These are phyloP conservation scores for Poeciliopsis prolifica DNA, from an alignment of 2,113 vertebrate species.

Conservation along the genomic window DNA sequence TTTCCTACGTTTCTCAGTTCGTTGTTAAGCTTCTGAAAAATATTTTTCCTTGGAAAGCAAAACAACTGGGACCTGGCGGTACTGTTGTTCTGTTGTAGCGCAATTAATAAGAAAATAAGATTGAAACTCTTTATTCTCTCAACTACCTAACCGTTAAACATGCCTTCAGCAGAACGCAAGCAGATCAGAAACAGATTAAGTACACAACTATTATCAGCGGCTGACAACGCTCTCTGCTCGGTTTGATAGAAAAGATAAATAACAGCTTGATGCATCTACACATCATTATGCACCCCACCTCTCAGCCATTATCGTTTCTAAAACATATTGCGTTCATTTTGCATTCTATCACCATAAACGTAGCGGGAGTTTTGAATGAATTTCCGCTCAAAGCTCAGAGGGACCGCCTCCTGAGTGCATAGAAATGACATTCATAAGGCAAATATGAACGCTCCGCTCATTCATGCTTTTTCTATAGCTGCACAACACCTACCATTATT, in stretches of 20 bases:
- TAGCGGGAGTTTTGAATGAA: slow-evolving; percentile 5
- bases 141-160: not conserved
- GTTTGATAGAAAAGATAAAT: slow-evolving; percentile 28
- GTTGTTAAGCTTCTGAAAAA: not conserved
- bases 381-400: slow-evolving; percentile 24
- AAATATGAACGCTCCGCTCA: slow-evolving; percentile 44
- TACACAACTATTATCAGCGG: slow-evolving; percentile 7
- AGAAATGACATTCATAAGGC: slow-evolving; percentile 22
- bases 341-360: slow-evolving; percentile 2
- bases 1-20: not conserved
- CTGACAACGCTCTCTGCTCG: slow-evolving; percentile 24
- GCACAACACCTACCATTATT: slow-evolving; percentile 47
- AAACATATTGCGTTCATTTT: slow-evolving; percentile 10
- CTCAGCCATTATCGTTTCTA: slow-evolving; percentile 11
- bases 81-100: not conserved
- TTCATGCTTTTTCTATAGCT: slow-evolving; percentile 37
- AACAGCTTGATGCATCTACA: slow-evolving; percentile 17
- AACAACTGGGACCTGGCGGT: not conserved
- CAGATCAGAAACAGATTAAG: slow-evolving; percentile 9
- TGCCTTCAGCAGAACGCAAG: not conserved
- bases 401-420: not conserved
- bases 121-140: not conserved
- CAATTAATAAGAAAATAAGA: not conserved
- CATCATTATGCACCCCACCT: not conserved
- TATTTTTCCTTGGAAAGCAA: not conserved